Conservation (phyloP, 2,797 vertebrate genomes). For the Amniataba percoides region DNA sequence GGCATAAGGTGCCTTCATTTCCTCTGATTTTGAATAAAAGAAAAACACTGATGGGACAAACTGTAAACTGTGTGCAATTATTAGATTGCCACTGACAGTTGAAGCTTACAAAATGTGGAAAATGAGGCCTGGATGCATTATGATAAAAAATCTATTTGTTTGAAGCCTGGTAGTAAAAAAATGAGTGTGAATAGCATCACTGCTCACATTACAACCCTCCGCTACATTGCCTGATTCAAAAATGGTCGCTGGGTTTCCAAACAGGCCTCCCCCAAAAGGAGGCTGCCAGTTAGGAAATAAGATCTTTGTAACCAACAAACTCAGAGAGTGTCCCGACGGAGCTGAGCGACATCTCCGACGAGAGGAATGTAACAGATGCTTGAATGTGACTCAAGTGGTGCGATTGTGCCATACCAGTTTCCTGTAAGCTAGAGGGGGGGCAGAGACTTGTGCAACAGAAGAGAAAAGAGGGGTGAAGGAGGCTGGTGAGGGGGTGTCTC, state of each 20-base stretch:
- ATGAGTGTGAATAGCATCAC: constrained; percentile 25
- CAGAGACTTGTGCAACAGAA: constrained; percentile 45
- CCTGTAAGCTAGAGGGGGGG: constrained; percentile 37
- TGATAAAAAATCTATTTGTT: constrained; percentile 48
- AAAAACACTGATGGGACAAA: not conserved
- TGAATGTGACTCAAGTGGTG: constrained; percentile 51
- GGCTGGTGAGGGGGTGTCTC: constrained; percentile 11
- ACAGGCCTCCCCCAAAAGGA: constrained; percentile 28
- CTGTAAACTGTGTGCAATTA: not conserved
- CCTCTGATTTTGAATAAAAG: not conserved
- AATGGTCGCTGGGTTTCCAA: constrained; percentile 39
- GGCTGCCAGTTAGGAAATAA: constrained; percentile 29
- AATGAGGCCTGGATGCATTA: constrained; percentile 28
- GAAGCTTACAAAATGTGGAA: constrained; percentile 12
- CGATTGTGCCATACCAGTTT: constrained; percentile 55
- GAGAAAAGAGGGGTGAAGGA: constrained; percentile 31
- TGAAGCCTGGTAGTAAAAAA: constrained; percentile 38
- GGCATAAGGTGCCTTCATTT: not conserved
- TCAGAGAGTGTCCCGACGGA: constrained; percentile 29
- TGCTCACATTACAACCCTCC: constrained; percentile 43
- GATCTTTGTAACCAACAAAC: constrained; percentile 34
- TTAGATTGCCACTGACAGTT: constrained; percentile 5
- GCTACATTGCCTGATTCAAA: constrained; percentile 48
- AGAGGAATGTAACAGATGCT: constrained; percentile 56
- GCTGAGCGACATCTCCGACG: constrained; percentile 34